A percentile compares a stretch with the other conserved stretches of the same genome.
Evolutionary conservation across 1,140 invertebrate species (phyloP).

Genomic region (Trichonephila clavata): DNA sequence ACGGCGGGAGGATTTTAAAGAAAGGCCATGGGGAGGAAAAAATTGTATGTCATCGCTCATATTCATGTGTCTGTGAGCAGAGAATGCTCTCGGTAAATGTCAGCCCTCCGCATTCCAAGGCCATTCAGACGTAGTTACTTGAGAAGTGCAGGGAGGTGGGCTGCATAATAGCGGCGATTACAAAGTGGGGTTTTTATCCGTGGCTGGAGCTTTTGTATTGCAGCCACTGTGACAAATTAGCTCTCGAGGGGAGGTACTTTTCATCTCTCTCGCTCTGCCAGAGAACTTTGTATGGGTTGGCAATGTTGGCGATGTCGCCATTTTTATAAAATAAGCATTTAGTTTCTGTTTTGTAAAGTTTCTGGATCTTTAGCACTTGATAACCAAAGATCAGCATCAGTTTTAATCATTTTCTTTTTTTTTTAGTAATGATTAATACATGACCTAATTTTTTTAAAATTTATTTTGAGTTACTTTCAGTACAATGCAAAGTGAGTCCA

Average conservation of each 20-base stretch:
- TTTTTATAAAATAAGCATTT: not conserved
- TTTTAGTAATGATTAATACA: too few species aligned
- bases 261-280: not conserved
- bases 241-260: slow-evolving; percentile 34
- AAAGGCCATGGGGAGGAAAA: not conserved
- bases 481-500: too few species aligned
- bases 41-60: slow-evolving; percentile 28
- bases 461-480: too few species aligned
- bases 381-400: too few species aligned
- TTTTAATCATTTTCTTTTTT: too few species aligned
- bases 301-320: not conserved
- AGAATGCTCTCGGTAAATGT: slow-evolving; percentile 8
- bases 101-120: slow-evolving; percentile 25
- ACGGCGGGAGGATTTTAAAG: slow-evolving; percentile 2
- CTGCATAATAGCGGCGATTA: slow-evolving; percentile 40
- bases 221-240: slow-evolving; percentile 53
- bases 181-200: slow-evolving; percentile 39
- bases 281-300: not conserved
- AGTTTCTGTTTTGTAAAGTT: too few species aligned
- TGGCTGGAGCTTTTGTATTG: slow-evolving; percentile 11
- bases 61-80: not conserved
- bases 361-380: too few species aligned
- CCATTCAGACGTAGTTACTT: slow-evolving; percentile 49
- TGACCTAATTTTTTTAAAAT: too few species aligned
- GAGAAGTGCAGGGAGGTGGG: not conserved